A percentile compares a stretch with the other conserved stretches of the same genome.
These are phyloP conservation scores for Coenonympha arcania DNA, from an alignment of 2,888 invertebrate species.

Conservation along the genomic window DNA sequence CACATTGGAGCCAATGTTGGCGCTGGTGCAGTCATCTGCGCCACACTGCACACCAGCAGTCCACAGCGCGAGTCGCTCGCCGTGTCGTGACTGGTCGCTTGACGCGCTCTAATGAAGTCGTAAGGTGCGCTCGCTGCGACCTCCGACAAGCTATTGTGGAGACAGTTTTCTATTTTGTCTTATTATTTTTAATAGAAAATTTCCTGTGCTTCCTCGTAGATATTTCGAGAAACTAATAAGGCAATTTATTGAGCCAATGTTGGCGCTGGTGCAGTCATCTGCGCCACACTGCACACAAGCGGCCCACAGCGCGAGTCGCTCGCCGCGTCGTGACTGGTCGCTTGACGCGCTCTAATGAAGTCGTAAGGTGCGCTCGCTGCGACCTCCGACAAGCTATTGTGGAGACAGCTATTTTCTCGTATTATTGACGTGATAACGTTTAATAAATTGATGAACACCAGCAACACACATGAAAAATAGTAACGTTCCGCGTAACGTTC, in stretches of 20 bases:
- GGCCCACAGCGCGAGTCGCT: constrained; percentile 8
- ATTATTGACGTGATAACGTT: too few species aligned
- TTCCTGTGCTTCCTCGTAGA: too few species aligned
- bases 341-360: constrained; percentile 57
- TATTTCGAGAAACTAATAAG: too few species aligned
- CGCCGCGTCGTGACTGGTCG: constrained; percentile 10
- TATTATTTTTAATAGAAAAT: too few species aligned
- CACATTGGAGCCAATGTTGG: neutral
- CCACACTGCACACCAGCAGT: constrained; percentile 19
- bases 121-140: constrained; percentile 42
- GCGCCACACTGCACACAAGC: neutral
- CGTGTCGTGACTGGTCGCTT: constrained; percentile 57
- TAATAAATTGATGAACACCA: too few species aligned
- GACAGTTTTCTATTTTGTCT: constrained; percentile 23
- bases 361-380: constrained; percentile 48
- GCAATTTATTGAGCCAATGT: neutral
- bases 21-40: neutral
- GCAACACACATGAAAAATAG: too few species aligned
- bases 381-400: constrained; percentile 21
- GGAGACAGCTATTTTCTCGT: constrained; percentile 33
- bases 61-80: constrained; percentile 18
- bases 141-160: constrained; percentile 30
- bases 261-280: neutral
- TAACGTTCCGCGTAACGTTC: too few species aligned
- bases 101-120: constrained; percentile 64